phyloP scores from a whole-genome alignment of 2,797 vertebrate genomes.

The Geotria australis region DNA sequence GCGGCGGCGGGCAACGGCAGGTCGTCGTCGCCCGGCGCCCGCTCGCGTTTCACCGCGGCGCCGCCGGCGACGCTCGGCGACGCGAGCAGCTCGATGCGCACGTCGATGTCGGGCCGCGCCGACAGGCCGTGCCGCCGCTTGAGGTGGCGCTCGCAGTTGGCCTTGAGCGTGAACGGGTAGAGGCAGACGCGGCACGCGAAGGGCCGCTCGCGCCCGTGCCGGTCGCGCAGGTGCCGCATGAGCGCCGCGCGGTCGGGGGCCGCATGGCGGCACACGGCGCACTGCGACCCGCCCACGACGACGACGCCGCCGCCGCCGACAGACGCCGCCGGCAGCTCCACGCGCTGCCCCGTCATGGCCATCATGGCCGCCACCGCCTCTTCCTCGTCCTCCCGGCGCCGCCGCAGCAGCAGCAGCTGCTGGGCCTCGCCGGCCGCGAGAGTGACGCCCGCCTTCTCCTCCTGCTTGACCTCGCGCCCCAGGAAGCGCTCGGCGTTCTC shows the following conservation, averaged over 20 bases:
- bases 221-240: constrained; percentile 55
- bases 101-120: constrained; percentile 82
- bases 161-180: constrained; percentile 90
- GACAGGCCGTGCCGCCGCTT: constrained; percentile 82
- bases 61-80: constrained; percentile 33
- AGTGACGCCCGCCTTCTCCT: constrained; percentile 25
- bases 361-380: not conserved
- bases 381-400: not conserved
- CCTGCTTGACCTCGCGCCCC: constrained; percentile 46
- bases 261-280: constrained; percentile 80
- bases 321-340: constrained; percentile 35
- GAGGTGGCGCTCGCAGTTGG: constrained; percentile 87
- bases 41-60: not conserved
- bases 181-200: constrained; percentile 86
- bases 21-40: constrained; percentile 47
- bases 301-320: constrained; percentile 18
- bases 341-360: constrained; percentile 11
- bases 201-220: constrained; percentile 72
- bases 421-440: constrained; percentile 16
- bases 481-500: constrained; percentile 3
- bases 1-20: constrained; percentile 19
- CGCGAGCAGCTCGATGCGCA: constrained; percentile 68
- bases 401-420: no score
- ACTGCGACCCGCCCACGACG: constrained; percentile 35
- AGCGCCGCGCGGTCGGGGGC: constrained; percentile 77